Evolutionary conservation across 2,113 vertebrate genomes (phyloP).

Genomic region (Ariopsis seemanni): DNA sequence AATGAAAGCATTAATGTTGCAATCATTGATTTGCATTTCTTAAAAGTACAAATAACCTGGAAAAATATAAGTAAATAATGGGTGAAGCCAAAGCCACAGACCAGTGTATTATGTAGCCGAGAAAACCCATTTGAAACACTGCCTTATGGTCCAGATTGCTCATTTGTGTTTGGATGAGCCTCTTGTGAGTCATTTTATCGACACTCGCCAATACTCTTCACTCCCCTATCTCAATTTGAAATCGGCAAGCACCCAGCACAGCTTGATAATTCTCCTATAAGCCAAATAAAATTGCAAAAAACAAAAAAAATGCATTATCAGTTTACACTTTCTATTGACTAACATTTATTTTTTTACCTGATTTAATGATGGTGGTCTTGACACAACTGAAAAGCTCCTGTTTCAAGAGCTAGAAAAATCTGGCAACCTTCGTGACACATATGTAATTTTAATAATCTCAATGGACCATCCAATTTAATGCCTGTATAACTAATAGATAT

Average conservation of each 20-base stretch:
- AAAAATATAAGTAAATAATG: neutral
- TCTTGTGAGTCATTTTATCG: neutral
- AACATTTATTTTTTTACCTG: neutral
- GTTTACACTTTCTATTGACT: neutral
- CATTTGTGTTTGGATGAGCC: neutral
- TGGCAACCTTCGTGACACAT: neutral
- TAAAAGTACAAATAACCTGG: neutral
- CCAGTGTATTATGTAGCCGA: neutral
- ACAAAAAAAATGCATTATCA: no score
- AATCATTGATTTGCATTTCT: neutral
- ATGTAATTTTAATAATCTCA: neutral
- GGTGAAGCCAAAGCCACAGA: no score
- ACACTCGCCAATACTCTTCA: neutral
- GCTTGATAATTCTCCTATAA: neutral
- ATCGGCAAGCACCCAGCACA: neutral
- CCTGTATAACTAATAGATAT: no score
- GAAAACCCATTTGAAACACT: neutral
- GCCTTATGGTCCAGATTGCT: neutral
- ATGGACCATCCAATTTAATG: neutral
- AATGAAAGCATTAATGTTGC: neutral
- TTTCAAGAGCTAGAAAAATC: neutral
- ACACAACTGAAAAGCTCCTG: neutral
- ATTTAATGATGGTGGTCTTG: neutral
- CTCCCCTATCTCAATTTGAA: neutral
- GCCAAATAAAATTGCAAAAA: neutral